Base-by-base conservation (phyloP, 2,888 invertebrate species). In the Hololepta plana region DNA sequence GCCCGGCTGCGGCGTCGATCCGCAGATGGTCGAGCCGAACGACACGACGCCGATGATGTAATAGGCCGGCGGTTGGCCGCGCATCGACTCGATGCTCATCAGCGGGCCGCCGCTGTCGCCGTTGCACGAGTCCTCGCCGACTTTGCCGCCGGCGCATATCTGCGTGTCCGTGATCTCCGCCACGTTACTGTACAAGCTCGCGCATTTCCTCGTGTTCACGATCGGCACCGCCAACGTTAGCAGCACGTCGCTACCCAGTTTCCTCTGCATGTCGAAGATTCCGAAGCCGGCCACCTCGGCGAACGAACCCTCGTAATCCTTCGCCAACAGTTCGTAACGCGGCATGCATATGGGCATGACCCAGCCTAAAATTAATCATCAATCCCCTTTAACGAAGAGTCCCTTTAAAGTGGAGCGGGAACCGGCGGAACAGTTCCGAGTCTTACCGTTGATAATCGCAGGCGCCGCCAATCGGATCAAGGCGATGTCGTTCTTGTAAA, bases 51-150 rank as follows among this genome's bases (percentile, higher is more conserved):
- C 75, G 24, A 67, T 51, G 5, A 66, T 42, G 33, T 56, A 61
- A 36, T 54, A 61, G 34, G 60, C 60, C 0, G 66, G 66, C 0
- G 60, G 58, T 3, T 60, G 60, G 2, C 47, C 39, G 2, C 53
- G 51, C 5, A 27, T 26, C 20, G 57, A 55, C 32, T 52, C 61
- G 3, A 60, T 44, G 24, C 45, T 45, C 45, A 55, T 49, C 3
- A 59, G 34, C 1, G 71, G 71, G 4, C 71, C 70, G 4, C 71
- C 72, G 1, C 67, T 67, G 39, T 72, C 70, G 1, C 71, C 69
- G 1, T 55, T 58, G 33, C 71, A 71, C 0, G 68, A 62, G 38
- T 71, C 71, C 30, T 60, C 55, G 27, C 67, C 65, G 1, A 46
- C 38, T 23, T 55, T 51, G 13, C 67, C 65, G 6, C 69, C 71